Percentiles rank a stretch among this genome's conserved stretches.
These are phyloP conservation scores for Petaurus breviceps DNA, from an alignment of 2,113 vertebrate genomes.

Conservation along the genomic window DNA sequence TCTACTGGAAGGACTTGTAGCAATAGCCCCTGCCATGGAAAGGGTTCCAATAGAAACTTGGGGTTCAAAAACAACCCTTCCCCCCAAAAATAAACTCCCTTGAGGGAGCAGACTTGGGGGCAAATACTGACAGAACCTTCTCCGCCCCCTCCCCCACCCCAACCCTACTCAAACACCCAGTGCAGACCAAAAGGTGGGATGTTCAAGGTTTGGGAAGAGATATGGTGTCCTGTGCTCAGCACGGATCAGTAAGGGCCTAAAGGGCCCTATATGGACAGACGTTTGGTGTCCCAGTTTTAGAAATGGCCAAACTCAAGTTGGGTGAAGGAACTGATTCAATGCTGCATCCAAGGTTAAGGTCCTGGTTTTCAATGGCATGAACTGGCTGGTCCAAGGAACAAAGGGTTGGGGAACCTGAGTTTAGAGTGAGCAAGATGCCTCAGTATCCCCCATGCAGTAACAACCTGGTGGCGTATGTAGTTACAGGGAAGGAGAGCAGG, in stretches of 20 bases:
- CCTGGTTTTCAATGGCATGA: not conserved
- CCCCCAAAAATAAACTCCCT: not conserved
- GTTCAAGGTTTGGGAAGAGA: not conserved
- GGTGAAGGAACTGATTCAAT: not conserved
- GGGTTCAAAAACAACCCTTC: not conserved
- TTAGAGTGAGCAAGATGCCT: not conserved
- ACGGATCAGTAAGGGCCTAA: not conserved
- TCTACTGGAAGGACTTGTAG: conserved; percentile 15
- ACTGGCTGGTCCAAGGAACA: not conserved
- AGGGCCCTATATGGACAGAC: not conserved
- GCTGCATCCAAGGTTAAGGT: not conserved
- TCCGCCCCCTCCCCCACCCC: not conserved
- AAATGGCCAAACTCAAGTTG: not conserved
- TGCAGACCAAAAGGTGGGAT: not conserved
- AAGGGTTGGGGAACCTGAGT: not conserved
- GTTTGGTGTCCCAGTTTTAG: not conserved
- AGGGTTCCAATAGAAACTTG: conserved; percentile 18
- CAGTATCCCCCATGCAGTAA: conserved; percentile 17
- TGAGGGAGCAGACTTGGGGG: not conserved
- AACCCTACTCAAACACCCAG: not conserved
- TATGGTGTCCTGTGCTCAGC: not conserved
- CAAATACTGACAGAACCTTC: conserved; percentile 36
- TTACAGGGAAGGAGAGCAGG: not conserved
- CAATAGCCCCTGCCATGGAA: conserved; percentile 34
- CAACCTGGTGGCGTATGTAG: not conserved